Evolutionary conservation across 1,140 invertebrate species (phyloP), one percentile per base, ranked within the genome.

Genomic region (Globodera rostochiensis): DNA sequence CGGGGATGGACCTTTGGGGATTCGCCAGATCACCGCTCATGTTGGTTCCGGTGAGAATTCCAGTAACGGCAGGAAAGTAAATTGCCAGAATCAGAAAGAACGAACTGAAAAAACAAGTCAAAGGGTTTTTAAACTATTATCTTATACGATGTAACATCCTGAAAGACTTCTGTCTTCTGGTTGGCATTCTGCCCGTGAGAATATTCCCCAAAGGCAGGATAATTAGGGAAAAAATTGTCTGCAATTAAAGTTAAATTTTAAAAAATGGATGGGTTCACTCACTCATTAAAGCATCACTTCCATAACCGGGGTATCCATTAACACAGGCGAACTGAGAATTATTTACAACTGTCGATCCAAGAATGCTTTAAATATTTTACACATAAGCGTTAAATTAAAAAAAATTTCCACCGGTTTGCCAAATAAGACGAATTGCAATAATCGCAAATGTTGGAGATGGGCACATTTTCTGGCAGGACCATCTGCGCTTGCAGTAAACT

Each of bases 1-100:
- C 94, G 6, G 98, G 98, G 87, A 99, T 99, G 81, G 96, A 98
- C 90, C 95, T 96, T 91, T 98, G 96, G 49, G 97, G 96, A 91
- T 99, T 96, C 36, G 95, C 95, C 86, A 99, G 92, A 91, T 99
- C 98, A 85, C 98, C 88, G 74, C 81, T 84, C 88, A 89, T 87
- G 50, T 86, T 86, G 15, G 84, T 82, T 4, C 98, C 98, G 74
- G 97, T 97, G 94, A 99, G 97, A 81, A 99, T 98, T 4, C 98
- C 98, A 9, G 98, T 99, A 4, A 97, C 95, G 46, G 95, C 95
- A 91, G 99, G 99, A 25, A 98, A 99, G 92, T 98, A 99, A 87
- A 99, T 99, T 83, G 96, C 97, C 83, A 99, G 94, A 1, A 99
- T 93, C 83, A 99, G 94, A 9, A 96, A 97, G 90, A 99, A 99